phyloP scores from a whole-genome alignment of 2,888 invertebrate genomes.

The Callinectes sapidus region DNA sequence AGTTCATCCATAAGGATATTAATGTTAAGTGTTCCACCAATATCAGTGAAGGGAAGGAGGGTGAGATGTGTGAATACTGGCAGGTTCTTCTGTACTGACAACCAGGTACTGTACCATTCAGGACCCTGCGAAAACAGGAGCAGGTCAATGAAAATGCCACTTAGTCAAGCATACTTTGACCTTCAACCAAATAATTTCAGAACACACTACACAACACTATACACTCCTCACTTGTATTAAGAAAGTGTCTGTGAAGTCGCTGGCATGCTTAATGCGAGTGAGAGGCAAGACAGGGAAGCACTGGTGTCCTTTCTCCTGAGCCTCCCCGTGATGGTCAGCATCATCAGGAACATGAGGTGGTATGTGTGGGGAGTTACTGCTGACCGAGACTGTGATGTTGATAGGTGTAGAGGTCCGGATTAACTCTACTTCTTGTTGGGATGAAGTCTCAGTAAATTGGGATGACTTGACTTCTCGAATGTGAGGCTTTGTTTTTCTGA shows the following conservation, averaged over 20 bases:
- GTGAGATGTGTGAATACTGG: conserved; percentile 74
- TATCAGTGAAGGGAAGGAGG: conserved; percentile 75
- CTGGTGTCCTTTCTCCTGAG: conserved; percentile 40
- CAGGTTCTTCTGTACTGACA: conserved; percentile 76
- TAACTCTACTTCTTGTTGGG: conserved; percentile 59
- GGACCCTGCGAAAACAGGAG: conserved; percentile 75
- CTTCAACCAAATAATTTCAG: background rate
- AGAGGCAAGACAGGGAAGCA: conserved; percentile 72
- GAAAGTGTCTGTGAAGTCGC: conserved; percentile 77
- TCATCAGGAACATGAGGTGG: background rate
- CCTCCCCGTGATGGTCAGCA: background rate
- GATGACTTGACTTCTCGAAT: conserved; percentile 50
- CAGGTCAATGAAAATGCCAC: background rate
- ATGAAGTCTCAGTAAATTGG: conserved; percentile 48
- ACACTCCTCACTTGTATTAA: conserved; percentile 76
- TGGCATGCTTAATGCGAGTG: conserved; percentile 75
- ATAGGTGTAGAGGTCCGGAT: conserved; percentile 51
- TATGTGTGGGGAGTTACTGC: conserved; percentile 9
- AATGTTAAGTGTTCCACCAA: conserved; percentile 78
- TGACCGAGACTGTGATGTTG: conserved; percentile 50
- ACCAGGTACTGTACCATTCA: conserved; percentile 78
- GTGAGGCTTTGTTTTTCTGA: conserved; percentile 43
- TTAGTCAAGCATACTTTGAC: background rate
- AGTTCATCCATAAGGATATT: conserved; percentile 76
- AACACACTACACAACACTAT: background rate